Base-by-base conservation (phyloP, 2,113 vertebrate genomes). In the Myrmophylax atrothorax region DNA sequence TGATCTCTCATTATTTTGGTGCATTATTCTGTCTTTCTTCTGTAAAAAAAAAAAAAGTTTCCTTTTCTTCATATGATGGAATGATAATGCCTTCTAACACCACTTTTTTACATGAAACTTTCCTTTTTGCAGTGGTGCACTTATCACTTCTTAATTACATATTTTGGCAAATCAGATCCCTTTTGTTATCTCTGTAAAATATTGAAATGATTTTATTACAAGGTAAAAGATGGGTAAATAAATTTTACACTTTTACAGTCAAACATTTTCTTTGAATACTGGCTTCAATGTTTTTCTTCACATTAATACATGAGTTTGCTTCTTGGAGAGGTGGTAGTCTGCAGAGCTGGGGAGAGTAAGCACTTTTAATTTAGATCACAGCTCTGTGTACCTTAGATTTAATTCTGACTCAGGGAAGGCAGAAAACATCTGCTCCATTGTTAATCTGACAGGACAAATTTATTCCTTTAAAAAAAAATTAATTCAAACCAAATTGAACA, bases 341-440 rank as follows among this genome's bases (percentile, higher is more conserved):
- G 44, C 35, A 86, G 76, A 89, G 50, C 60, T 82, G 40, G 77
- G 81, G 40, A 82, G 91, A 89, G 53, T 50, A 82, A 69, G 38
- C 49, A 8, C 18, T 29, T 91, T 85, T 93, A 83, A 82, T 91
- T 94, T 95, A 86, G 80, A 64, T 83, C 72, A 74, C 58, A 75
- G 50, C 33, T 86, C 60, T n/a, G 10, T 74, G 70, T 70, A 50
- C 67, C 79, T 94, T 86, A 37, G 56, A 40, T 50, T 82, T 82
- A 89, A 46, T 89, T 75, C 76, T 89, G 60, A 46, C 29, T 44
- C 46, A 20, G 60, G 46, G 56, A 86, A 70, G 60, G 77, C 44
- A 78, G 29, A 69, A 66, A 40, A 40, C 40, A 29, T 73, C 26
- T 53, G 75, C 74, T 68, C 44, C 29, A 50, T 86, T 40, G 47